Conservation (phyloP, 2,113 vertebrate genomes). For the Halcyon senegalensis region DNA sequence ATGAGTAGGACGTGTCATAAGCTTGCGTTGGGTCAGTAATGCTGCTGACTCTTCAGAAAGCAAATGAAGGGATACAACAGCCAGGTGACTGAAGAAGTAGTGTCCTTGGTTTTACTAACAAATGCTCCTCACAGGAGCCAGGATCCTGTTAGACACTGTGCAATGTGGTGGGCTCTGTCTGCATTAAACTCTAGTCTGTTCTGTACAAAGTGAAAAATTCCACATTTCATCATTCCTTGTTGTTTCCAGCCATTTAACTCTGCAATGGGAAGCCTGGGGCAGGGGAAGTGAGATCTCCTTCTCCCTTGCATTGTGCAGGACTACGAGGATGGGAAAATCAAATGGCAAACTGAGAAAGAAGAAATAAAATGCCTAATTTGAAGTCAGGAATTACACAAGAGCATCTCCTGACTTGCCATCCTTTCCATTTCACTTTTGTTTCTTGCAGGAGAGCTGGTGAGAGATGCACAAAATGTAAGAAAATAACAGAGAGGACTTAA, state of each 20-base stretch:
- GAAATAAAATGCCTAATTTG: not conserved
- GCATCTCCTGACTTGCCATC: not conserved
- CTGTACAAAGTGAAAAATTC: not conserved
- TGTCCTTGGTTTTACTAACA: not conserved
- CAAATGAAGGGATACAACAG: not conserved
- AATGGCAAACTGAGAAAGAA: not conserved
- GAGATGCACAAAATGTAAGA: not conserved
- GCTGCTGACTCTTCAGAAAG: not conserved
- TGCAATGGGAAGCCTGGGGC: fast-evolving
- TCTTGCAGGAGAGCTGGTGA: not conserved
- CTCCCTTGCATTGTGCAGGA: not conserved
- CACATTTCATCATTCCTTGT: not conserved
- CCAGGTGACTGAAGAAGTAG: not conserved
- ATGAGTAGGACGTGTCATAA: not conserved
- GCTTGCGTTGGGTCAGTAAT: not conserved
- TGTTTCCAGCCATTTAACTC: not conserved
- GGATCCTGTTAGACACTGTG: fast-evolving
- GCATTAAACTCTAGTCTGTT: not conserved
- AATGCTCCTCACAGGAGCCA: not conserved
- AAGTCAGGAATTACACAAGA: not conserved
- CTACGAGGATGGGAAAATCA: not conserved
- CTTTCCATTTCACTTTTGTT: not conserved
- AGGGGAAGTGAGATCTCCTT: not conserved
- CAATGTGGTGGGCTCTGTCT: not conserved
- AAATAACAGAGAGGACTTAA: not conserved